Conservation (phyloP, 2,888 invertebrate genomes). For the Tipula helvola region DNA sequence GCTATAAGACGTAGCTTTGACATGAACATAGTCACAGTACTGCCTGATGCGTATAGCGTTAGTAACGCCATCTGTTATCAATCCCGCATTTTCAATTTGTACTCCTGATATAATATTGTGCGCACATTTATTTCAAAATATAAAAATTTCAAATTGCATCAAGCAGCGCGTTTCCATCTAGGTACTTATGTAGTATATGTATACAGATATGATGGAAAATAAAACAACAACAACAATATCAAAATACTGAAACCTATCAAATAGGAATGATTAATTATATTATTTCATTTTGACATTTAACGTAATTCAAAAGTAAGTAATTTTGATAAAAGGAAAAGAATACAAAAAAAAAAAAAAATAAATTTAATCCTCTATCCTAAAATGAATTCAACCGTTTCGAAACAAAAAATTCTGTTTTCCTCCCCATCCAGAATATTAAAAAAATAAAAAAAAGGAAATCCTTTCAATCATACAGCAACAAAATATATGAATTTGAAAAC, state of each 20-base stretch:
- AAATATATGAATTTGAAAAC: neutral
- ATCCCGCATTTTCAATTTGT: no score
- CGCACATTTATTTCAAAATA: neutral
- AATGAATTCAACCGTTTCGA: neutral
- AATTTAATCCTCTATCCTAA: neutral
- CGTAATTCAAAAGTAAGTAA: constrained; percentile 4
- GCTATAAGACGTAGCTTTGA: no score
- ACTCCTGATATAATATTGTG: neutral
- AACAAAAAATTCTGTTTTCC: neutral
- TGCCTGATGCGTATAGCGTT: no score
- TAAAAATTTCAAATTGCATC: neutral
- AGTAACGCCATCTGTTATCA: no score
- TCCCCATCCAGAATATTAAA: neutral
- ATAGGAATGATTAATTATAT: neutral
- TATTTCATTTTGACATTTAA: constrained; percentile 4
- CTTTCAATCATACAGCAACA: neutral
- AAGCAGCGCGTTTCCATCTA: neutral
- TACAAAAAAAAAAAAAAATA: neutral
- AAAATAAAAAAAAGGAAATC: neutral
- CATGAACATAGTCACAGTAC: no score
- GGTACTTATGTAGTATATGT: neutral
- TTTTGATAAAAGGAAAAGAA: neutral
- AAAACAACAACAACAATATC: neutral
- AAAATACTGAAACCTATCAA: neutral
- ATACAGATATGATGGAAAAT: neutral